Base-by-base conservation (phyloP, 2,888 invertebrate genomes). In the Mamestra brassicae region DNA sequence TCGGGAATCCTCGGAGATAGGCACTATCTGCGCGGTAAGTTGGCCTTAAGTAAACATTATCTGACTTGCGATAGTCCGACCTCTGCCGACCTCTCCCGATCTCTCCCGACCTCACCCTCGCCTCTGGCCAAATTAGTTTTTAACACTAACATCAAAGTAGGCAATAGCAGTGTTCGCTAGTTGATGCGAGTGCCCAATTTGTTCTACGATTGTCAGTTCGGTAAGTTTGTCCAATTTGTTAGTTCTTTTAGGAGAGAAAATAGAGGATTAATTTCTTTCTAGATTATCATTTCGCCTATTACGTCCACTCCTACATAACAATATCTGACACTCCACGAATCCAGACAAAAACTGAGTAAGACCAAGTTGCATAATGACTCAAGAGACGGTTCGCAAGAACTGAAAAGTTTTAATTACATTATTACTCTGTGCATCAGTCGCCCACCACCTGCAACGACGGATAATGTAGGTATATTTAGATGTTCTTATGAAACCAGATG, bases 61-160 rank as follows among this genome's bases (percentile, higher is more conserved):
- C 90, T 90, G 88, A 87, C 87, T 90, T 88, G 87, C 85, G 88
- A 84, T 89, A 88, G 88, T 84, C 87, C 80, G 71, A 79, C 87
- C 80, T 81, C 58, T 67, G n/a, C 50, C 79, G 76, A 62, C 70
- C 66, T 74, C 68, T 42, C 13, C 78, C 78, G 78, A 75, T n/a
- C 60, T 77, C 63, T 38, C 60, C 87, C 80, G 70, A 75, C 85
- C 85, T 87, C 90, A 88, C 87, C 88, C 85, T 84, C 85, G 89
- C 88, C 85, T 71, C 71, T 73, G 84, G 89, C 89, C 85, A 91
- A 91, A 93, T 92, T 93, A 92, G 93, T 93, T 92, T 92, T 93
- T 91, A 92, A 90, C 90, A 89, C 91, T 90, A 90, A 89, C 89
- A 89, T 88, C 82, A 84, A 86, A 85, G 86, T 81, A 86, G 81